Conservation (phyloP, 1,140 invertebrate species). For the Chironomus tepperi region DNA sequence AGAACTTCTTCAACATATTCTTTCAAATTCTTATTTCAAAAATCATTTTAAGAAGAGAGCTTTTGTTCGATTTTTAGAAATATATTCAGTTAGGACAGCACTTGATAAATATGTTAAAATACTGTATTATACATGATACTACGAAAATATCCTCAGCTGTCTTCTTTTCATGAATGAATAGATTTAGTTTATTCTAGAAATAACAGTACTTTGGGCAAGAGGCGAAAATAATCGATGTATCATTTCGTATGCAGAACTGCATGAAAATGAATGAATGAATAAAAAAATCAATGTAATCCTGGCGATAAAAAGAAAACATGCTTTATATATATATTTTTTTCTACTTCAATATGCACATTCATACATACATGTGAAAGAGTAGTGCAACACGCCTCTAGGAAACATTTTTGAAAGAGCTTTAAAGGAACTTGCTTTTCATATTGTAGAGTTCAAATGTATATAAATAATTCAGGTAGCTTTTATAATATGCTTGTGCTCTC, state of each 20-base stretch:
- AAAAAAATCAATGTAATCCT: not conserved
- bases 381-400: not conserved
- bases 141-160: too few species aligned
- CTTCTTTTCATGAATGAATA: too few species aligned
- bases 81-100: too few species aligned
- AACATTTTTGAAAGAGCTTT: not conserved
- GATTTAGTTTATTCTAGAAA: not conserved
- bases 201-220: not conserved
- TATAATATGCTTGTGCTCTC: too few species aligned
- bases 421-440: not conserved
- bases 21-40: too few species aligned
- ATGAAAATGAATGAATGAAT: not conserved
- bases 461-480: not conserved
- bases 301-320: conserved; percentile 2
- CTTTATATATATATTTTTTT: not conserved
- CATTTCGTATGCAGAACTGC: not conserved
- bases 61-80: too few species aligned
- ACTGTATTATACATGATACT: too few species aligned
- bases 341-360: too few species aligned
- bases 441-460: not conserved
- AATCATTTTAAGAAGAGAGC: too few species aligned
- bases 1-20: too few species aligned
- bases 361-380: not conserved
- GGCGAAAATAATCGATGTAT: not conserved
- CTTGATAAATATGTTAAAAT: too few species aligned